Conservation (phyloP, 2,888 invertebrate species). For the Sussaba pulchella region DNA sequence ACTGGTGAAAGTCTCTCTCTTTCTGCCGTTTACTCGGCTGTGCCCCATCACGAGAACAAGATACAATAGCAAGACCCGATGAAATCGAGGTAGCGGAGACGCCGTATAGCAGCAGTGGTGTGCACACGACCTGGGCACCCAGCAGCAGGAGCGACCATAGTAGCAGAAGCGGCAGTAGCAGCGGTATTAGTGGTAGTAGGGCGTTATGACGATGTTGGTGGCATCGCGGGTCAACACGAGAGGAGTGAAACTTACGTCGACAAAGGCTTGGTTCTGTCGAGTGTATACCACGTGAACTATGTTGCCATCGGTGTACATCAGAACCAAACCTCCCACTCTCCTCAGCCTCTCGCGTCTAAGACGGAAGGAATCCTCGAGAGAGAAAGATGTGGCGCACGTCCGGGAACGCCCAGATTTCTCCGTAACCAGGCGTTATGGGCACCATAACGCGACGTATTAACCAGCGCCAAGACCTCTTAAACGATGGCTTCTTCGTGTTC, state of each 20-base stretch:
- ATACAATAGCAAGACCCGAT: slow-evolving; percentile 55
- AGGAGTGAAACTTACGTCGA: slow-evolving; percentile 65
- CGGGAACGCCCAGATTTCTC: slow-evolving; percentile 61
- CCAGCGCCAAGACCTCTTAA: slow-evolving; percentile 20
- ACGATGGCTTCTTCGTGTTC: slow-evolving; percentile 26
- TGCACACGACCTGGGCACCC: slow-evolving; percentile 46
- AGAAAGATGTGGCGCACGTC: slow-evolving; percentile 62
- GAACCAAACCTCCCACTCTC: slow-evolving; percentile 6
- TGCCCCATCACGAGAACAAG: slow-evolving; percentile 36
- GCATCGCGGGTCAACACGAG: slow-evolving; percentile 56
- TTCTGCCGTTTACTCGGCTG: slow-evolving; percentile 31
- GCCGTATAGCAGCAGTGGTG: slow-evolving; percentile 20
- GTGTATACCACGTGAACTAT: slow-evolving; percentile 47
- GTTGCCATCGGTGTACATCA: slow-evolving; percentile 37
- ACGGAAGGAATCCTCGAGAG: slow-evolving; percentile 58
- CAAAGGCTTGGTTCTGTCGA: slow-evolving; percentile 48
- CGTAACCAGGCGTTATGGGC: slow-evolving; percentile 54
- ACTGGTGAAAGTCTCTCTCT: slow-evolving; percentile 59
- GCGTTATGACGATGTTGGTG: slow-evolving; percentile 62
- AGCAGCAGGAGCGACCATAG: slow-evolving; percentile 2
- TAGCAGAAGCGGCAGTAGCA: background rate
- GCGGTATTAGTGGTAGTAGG: slow-evolving; percentile 26
- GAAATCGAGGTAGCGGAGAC: slow-evolving; percentile 52
- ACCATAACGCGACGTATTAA: slow-evolving; percentile 55
- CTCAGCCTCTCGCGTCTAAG: slow-evolving; percentile 34